Percentiles rank a stretch among this genome's conserved stretches.
Evolutionary conservation across 1,140 invertebrate genomes (phyloP).

Genomic region (Zophobas morio): DNA sequence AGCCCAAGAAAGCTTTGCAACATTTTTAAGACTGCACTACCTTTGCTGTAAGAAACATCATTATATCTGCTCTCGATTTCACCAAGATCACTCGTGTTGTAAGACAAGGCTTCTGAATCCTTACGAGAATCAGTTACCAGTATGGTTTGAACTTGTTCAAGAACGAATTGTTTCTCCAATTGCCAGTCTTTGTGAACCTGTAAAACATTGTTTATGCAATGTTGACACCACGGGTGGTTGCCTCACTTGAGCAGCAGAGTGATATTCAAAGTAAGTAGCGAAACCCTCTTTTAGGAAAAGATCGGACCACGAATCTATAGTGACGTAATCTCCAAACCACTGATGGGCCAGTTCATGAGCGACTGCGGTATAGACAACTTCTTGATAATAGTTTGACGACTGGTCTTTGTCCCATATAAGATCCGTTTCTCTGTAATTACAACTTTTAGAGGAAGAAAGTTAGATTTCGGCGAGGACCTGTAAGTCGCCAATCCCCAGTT

Average conservation of each 20-base stretch:
- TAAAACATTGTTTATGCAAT: not conserved
- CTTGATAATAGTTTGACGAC: conserved; percentile 57
- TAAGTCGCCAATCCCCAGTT: conserved; percentile 82
- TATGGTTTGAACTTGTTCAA: conserved; percentile 68
- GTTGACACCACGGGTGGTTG: not conserved
- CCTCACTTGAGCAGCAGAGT: conserved; percentile 43
- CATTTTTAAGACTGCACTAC: conserved; percentile 74
- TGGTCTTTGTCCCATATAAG: conserved; percentile 70
- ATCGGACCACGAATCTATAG: conserved; percentile 69
- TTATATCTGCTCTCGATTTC: conserved; percentile 71
- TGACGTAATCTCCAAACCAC: conserved; percentile 81
- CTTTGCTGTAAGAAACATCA: conserved; percentile 61
- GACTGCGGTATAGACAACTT: conserved; percentile 70
- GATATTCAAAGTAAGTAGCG: conserved; percentile 45
- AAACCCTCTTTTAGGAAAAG: not conserved
- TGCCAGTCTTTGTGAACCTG: conserved; percentile 54
- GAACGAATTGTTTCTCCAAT: conserved; percentile 65
- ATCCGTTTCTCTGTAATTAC: conserved; percentile 70
- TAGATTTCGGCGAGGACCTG: conserved; percentile 31
- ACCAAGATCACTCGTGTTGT: conserved; percentile 56
- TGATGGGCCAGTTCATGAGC: conserved; percentile 76
- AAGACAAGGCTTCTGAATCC: conserved; percentile 63
- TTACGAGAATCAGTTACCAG: conserved; percentile 59
- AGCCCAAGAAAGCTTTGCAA: not conserved
- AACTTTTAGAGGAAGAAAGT: not conserved